These are phyloP conservation scores for Caerostris darwini DNA, from an alignment of 1,140 invertebrate species.

Conservation along the genomic window DNA sequence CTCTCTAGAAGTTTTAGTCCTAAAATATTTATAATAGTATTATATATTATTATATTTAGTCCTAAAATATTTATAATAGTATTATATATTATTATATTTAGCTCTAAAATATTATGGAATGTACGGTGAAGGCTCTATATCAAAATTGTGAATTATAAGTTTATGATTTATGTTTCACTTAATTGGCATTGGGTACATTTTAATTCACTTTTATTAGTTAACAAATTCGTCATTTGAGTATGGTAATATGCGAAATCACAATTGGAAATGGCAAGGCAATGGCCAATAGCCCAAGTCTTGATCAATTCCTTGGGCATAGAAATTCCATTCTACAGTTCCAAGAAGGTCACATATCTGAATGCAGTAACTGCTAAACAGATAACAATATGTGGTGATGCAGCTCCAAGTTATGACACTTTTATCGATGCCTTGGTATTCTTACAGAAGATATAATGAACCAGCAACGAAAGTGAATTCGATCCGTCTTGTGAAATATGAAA, in stretches of 20 bases:
- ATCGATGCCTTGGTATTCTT: neutral
- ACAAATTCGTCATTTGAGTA: no score
- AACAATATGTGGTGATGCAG: neutral
- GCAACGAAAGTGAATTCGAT: neutral
- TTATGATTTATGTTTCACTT: no score
- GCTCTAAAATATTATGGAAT: no score
- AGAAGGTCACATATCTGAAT: neutral
- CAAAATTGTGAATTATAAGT: no score
- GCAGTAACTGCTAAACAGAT: neutral
- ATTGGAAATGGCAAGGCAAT: neutral
- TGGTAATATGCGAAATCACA: neutral
- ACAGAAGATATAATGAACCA: neutral
- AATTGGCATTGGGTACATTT: no score
- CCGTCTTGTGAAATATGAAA: neutral
- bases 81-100: no score
- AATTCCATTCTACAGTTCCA: neutral
- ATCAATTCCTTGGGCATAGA: neutral
- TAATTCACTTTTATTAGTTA: no score
- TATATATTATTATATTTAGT: no score
- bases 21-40: no score
- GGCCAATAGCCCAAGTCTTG: neutral
- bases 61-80: no score
- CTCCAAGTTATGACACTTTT: neutral
- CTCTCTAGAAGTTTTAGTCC: no score
- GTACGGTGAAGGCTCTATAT: no score